Evolutionary conservation across 2,797 vertebrate genomes (phyloP).

Genomic region (Tokudaia muenninki): DNA sequence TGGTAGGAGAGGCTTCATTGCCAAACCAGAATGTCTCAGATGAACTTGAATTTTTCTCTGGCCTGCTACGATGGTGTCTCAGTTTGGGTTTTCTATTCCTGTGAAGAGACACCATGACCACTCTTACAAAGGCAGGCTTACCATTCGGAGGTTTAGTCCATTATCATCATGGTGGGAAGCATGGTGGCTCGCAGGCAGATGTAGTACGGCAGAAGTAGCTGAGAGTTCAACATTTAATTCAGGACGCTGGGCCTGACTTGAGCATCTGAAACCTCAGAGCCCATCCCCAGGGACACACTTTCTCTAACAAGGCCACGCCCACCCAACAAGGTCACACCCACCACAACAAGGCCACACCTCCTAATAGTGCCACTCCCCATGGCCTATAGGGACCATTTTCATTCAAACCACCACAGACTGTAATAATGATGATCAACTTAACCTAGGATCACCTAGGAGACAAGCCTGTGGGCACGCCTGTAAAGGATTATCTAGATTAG

Average conservation of each 20-base stretch:
- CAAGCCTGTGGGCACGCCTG: not conserved
- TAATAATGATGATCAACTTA: not conserved
- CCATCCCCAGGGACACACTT: not conserved
- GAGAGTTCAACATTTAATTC: not conserved
- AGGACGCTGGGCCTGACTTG: not conserved
- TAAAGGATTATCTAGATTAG: not conserved
- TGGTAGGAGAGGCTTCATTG: not conserved
- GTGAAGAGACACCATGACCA: not conserved
- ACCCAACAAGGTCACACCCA: not conserved
- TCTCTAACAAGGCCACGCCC: not conserved
- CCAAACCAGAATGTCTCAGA: not conserved
- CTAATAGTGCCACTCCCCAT: not conserved
- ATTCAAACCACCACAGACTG: not conserved
- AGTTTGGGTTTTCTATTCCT: not conserved
- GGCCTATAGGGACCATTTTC: not conserved
- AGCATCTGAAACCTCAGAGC: not conserved
- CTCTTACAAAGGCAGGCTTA: not conserved
- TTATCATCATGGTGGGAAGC: not conserved
- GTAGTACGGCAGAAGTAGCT: not conserved
- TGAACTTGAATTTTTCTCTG: not conserved
- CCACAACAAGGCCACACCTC: not conserved
- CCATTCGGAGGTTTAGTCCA: not conserved
- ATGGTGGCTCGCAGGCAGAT: not conserved
- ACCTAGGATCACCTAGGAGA: not conserved
- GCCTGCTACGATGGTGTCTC: not conserved